These are phyloP conservation scores for Zelostemma sp. DNA, from an alignment of 1,140 invertebrate species.

Conservation along the genomic window DNA sequence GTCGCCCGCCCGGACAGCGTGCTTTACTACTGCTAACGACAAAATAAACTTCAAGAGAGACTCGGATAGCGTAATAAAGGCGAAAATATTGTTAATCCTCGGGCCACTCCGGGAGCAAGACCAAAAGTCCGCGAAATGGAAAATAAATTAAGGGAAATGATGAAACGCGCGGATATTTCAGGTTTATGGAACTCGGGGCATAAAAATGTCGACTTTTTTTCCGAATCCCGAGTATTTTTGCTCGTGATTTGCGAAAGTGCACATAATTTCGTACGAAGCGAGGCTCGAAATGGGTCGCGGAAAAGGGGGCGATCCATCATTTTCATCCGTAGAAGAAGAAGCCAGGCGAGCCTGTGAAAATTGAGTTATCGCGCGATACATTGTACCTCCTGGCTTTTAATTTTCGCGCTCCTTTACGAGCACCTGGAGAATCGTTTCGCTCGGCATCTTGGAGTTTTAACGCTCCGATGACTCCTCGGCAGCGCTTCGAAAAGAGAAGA, in stretches of 20 bases:
- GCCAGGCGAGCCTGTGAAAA: constrained; percentile 39
- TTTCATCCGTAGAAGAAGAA: constrained; percentile 21
- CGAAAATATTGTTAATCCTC: constrained; percentile 6
- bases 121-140: too few relatives aligned
- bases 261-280: neutral
- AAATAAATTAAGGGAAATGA: too few relatives aligned
- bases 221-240: neutral
- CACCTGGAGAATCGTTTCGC: constrained; percentile 37
- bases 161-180: neutral
- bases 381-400: constrained; percentile 41
- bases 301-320: constrained; percentile 57
- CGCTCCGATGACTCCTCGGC: constrained; percentile 18
- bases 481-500: constrained; percentile 9
- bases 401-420: constrained; percentile 42
- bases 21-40: constrained; percentile 22
- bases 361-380: constrained; percentile 55
- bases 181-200: neutral
- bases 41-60: constrained; percentile 18
- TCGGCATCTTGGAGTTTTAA: constrained; percentile 27
- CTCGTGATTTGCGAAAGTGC: neutral
- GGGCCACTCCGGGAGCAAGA: too few relatives aligned
- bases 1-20: constrained; percentile 16
- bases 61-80: neutral
- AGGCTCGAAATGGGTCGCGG: constrained; percentile 42
- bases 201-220: neutral